A percentile compares a stretch with the other conserved stretches of the same genome.
Evolutionary conservation across 2,113 vertebrate genomes (phyloP).

Genomic region (Scolopax mira): DNA sequence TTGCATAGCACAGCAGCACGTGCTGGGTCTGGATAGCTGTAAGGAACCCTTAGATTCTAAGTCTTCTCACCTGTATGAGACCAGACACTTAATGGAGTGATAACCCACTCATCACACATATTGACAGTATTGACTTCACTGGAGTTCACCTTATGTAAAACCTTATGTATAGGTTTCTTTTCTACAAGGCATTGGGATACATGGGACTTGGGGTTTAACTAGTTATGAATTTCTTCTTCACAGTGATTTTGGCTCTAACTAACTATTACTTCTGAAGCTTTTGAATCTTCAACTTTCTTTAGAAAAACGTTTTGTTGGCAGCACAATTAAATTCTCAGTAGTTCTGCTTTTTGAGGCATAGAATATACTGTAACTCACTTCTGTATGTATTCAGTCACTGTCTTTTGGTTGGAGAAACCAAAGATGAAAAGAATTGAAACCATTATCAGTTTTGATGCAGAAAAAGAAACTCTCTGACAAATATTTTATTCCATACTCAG

Average conservation of each 20-base stretch:
- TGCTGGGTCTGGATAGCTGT: neutral
- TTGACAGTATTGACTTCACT: neutral
- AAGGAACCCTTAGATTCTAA: neutral
- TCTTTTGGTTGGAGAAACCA: neutral
- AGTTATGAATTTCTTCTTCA: neutral
- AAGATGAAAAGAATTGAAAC: neutral
- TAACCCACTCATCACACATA: neutral
- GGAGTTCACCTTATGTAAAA: neutral
- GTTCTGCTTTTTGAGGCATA: neutral
- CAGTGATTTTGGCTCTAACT: neutral
- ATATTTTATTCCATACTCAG: neutral
- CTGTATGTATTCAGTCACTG: neutral
- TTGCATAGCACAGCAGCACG: fast-evolving
- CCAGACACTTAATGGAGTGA: neutral
- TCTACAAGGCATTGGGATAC: neutral
- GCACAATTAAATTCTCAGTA: neutral
- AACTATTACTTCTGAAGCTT: neutral
- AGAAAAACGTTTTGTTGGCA: neutral
- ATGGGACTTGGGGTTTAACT: neutral
- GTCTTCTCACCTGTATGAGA: neutral
- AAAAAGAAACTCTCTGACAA: neutral
- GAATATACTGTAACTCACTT: neutral
- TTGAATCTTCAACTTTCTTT: neutral
- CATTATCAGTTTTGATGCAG: neutral
- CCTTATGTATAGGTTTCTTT: neutral